Percentiles rank a stretch among this genome's conserved stretches.
Evolutionary conservation across 2,113 vertebrate genomes (phyloP).

Genomic region (Paramisgurnus dabryanus): DNA sequence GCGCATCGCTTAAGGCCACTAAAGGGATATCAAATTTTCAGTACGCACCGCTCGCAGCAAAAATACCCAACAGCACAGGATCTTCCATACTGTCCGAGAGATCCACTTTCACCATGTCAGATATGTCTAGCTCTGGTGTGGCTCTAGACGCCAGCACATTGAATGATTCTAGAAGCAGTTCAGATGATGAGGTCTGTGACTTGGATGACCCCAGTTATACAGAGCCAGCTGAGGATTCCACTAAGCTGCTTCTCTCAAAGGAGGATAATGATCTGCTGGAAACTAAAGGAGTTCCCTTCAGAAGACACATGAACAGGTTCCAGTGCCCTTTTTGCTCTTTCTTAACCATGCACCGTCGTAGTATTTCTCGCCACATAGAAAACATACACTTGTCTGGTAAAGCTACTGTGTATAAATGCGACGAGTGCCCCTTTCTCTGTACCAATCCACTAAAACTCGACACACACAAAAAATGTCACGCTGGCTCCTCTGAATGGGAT

Average conservation of each 20-base stretch:
- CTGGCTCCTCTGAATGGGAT: slow-evolving; percentile 85
- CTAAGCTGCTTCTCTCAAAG: slow-evolving; percentile 90
- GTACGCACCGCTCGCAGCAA: slow-evolving; percentile 85
- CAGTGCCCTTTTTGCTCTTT: slow-evolving; percentile 98
- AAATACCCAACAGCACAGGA: slow-evolving; percentile 83
- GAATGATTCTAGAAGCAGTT: slow-evolving; percentile 88
- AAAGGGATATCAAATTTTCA: slow-evolving; percentile 82
- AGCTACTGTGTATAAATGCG: slow-evolving; percentile 94
- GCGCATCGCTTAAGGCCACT: slow-evolving; percentile 74
- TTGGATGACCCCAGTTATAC: slow-evolving; percentile 88
- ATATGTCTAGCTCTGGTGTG: slow-evolving; percentile 78
- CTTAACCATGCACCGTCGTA: slow-evolving; percentile 93
- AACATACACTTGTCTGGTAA: slow-evolving; percentile 96
- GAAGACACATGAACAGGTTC: slow-evolving; percentile 95
- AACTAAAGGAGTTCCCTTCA: slow-evolving; percentile 94
- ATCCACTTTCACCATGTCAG: slow-evolving; percentile 81
- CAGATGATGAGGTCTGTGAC: slow-evolving; percentile 90
- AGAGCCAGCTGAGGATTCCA: slow-evolving; percentile 81
- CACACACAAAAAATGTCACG: slow-evolving; percentile 91
- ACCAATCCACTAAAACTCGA: slow-evolving; percentile 92
- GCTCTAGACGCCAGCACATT: slow-evolving; percentile 84
- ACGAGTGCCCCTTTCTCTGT: slow-evolving; percentile 94
- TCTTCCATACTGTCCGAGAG: slow-evolving; percentile 89
- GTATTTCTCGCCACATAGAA: slow-evolving; percentile 96
- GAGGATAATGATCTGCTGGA: slow-evolving; percentile 94